Conservation (phyloP, 2,797 vertebrate species). For the Urosaurus nigricauda region DNA sequence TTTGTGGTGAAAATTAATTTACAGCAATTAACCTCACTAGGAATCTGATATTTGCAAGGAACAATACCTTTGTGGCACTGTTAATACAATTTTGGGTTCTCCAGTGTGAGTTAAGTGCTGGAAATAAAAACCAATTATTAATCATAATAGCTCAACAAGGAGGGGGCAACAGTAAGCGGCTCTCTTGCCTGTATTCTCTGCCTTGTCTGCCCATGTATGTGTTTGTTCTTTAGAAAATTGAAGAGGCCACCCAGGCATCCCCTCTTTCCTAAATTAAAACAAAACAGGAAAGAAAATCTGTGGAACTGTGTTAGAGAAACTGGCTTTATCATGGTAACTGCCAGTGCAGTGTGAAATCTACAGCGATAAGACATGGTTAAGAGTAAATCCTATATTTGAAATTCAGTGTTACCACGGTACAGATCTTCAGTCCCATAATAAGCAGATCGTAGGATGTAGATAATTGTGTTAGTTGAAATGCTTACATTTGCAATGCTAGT, state of each 20-base stretch:
- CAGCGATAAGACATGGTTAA: neutral
- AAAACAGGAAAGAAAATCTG: neutral
- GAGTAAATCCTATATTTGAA: neutral
- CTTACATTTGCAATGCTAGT: neutral
- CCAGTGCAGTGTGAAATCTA: neutral
- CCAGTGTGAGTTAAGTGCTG: neutral
- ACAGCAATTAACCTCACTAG: neutral
- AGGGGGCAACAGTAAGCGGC: neutral
- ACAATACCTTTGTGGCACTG: neutral
- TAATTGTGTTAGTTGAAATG: neutral
- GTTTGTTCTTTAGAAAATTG: conserved; percentile 7
- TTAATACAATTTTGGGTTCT: neutral
- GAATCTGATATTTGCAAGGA: neutral
- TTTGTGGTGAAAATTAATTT: conserved; percentile 9
- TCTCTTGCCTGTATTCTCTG: neutral
- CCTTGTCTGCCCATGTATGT: neutral
- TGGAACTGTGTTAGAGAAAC: neutral
- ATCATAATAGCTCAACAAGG: too few species aligned
- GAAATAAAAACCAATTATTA: conserved; percentile 1
- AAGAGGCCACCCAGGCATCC: neutral
- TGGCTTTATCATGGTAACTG: neutral
- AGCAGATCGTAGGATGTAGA: too few species aligned
- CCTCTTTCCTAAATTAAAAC: neutral
- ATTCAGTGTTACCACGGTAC: neutral
- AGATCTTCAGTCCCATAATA: neutral